These are phyloP conservation scores for rabbit (Oryctolagus cuniculus) DNA, from an alignment of 2,113 vertebrate genomes.

Conservation along the genomic window DNA sequence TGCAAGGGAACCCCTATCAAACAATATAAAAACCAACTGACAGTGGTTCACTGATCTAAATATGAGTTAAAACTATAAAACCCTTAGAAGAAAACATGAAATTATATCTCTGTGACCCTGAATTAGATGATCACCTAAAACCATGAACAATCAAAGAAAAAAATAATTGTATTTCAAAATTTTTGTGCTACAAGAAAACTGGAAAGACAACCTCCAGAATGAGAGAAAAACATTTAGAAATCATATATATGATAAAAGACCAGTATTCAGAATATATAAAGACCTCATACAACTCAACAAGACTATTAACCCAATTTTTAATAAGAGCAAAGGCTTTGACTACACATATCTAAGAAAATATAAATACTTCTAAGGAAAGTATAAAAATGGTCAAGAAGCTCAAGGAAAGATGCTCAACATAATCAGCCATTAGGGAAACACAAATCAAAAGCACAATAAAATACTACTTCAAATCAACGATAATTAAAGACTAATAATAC, in stretches of 20 bases:
- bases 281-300: not conserved
- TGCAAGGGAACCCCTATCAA: not conserved
- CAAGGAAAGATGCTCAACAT: not conserved
- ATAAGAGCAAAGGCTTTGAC: not conserved
- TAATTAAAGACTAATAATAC: not conserved
- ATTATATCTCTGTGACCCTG: not conserved
- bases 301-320: not conserved
- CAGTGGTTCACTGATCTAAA: not conserved
- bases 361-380: not conserved
- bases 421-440: not conserved
- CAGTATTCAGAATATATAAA: slow-evolving; percentile 29
- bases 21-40: not conserved
- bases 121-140: slow-evolving; percentile 35
- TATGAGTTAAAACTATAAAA: slow-evolving; percentile 57
- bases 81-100: not conserved
- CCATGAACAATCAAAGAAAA: not conserved
- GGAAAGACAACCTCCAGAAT: not conserved
- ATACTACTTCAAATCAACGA: not conserved
- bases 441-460: slow-evolving; percentile 4
- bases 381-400: slow-evolving; percentile 13
- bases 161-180: not conserved
- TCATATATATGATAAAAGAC: not conserved
- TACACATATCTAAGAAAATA: not conserved
- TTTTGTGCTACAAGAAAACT: slow-evolving; percentile 40
- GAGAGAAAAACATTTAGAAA: slow-evolving; percentile 50